A percentile compares a stretch with the other conserved stretches of the same genome.
phyloP scores from a whole-genome alignment of 2,797 vertebrate genomes.

The Dryobates pubescens region DNA sequence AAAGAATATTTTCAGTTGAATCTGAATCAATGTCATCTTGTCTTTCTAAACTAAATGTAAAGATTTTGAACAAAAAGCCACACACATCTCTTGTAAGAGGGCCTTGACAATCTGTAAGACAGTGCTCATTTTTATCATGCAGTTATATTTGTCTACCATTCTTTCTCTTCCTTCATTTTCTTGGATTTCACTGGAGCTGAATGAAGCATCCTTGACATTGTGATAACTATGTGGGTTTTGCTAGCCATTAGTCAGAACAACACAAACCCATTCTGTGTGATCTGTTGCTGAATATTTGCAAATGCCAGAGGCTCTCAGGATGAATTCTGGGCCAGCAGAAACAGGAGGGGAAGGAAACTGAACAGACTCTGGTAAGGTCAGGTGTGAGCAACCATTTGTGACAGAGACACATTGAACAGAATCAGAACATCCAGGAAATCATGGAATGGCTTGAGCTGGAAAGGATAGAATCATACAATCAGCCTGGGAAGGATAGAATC shows the following conservation, averaged over 20 bases:
- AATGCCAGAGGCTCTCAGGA: too few species aligned
- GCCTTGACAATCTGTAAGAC: neutral
- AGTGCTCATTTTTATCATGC: neutral
- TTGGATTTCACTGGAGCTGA: neutral
- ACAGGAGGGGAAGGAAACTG: too few species aligned
- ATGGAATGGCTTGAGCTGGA: too few species aligned
- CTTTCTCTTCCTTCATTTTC: neutral
- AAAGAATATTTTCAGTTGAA: neutral
- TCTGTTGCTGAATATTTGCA: too few species aligned
- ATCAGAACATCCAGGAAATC: too few species aligned
- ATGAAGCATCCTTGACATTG: neutral
- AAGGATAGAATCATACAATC: too few species aligned
- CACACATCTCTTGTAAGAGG: neutral
- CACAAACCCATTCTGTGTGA: too few species aligned
- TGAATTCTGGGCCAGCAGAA: too few species aligned
- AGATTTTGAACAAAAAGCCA: neutral
- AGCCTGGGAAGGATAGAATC: too few species aligned
- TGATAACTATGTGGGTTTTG: neutral
- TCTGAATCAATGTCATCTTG: neutral
- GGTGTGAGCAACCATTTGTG: too few species aligned
- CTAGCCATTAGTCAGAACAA: neutral
- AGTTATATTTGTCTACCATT: neutral
- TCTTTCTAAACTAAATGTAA: neutral
- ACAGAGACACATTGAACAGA: too few species aligned
- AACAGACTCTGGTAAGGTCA: too few species aligned